Evolutionary conservation across 2,797 vertebrate species (phyloP), one percentile per base, ranked within the genome.

Genomic region (Platalea minor): DNA sequence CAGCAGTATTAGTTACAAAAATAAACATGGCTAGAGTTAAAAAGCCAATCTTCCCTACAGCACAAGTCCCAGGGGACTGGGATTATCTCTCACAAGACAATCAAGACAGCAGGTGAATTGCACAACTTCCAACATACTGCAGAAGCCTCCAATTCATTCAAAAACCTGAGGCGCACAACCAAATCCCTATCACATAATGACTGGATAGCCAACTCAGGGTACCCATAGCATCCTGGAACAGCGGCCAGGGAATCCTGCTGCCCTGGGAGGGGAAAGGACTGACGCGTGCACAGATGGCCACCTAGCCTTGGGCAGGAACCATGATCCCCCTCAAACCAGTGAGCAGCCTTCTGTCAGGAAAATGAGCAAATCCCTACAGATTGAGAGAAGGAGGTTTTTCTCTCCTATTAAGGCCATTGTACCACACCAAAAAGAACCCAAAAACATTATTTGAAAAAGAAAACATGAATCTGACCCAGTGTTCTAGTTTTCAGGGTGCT

Each of bases 251-350:
- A 7, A 60, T 51, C 8, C 26, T 84, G 41, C 33, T 46, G 24
- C 9, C 31, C 26, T 25, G 1, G 16, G 15, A 85, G 16, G 7
- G 13, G 28, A 85, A 84, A 82, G 33, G 15, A 78, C 9, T 2
- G 2, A 48, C 0, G 0, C 8, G 16, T 39, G 17, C 51, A 65
- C 7, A 41, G 43, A 35, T 16, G 21, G 9, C 14, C 7, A 39
- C 29, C 41, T 29, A 14, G 28, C 11, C 18, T 57, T 51, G 31
- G 13, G 10, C 41, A 59, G 35, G 35, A 88, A 41, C 13, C 25
- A 48, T 70, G 33, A 67, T 41, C 13, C 11, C 9, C 5, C 24
- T 65, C 17, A 75, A 59, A 54, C 5, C n/a, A 68, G 39, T 0
- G 4, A 72, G 43, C 7, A 72, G 39, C 29, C 4, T 59, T 12